Percentiles rank a stretch among this genome's conserved stretches.
Evolutionary conservation across 2,113 vertebrate species (phyloP).

Genomic region (Bungarus multicinctus): DNA sequence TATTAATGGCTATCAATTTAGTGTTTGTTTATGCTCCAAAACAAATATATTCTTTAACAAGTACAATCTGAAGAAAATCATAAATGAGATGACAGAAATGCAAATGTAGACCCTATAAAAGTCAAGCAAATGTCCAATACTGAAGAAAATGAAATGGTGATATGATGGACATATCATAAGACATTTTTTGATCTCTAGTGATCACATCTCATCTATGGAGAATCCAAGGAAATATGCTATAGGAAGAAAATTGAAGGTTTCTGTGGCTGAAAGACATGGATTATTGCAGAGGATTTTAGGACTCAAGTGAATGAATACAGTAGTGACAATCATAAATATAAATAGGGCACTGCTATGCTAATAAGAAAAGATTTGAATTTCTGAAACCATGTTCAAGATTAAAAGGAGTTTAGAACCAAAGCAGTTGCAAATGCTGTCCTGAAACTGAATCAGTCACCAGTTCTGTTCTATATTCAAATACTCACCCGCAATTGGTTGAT

Average conservation of each 20-base stretch:
- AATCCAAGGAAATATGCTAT: not conserved
- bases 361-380: not conserved
- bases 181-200: not conserved
- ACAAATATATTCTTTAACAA: not conserved
- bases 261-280: not conserved
- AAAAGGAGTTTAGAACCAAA: not conserved
- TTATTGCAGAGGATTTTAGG: not conserved
- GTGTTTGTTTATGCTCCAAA: not conserved
- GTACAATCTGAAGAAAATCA: not conserved
- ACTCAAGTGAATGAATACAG: not conserved
- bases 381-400: not conserved
- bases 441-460: not conserved
- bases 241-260: not conserved
- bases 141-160: not conserved
- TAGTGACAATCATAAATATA: not conserved
- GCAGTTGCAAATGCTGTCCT: not conserved
- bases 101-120: not conserved
- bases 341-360: not conserved
- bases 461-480: no score
- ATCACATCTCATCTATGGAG: not conserved
- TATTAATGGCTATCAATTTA: not conserved
- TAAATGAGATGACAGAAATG: not conserved
- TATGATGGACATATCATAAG: not conserved
- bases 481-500: no score
- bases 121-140: no score